Percentiles rank a stretch among this genome's conserved stretches.
Conservation (phyloP, 2,888 invertebrate genomes). For the Notodonta ziczac region DNA sequence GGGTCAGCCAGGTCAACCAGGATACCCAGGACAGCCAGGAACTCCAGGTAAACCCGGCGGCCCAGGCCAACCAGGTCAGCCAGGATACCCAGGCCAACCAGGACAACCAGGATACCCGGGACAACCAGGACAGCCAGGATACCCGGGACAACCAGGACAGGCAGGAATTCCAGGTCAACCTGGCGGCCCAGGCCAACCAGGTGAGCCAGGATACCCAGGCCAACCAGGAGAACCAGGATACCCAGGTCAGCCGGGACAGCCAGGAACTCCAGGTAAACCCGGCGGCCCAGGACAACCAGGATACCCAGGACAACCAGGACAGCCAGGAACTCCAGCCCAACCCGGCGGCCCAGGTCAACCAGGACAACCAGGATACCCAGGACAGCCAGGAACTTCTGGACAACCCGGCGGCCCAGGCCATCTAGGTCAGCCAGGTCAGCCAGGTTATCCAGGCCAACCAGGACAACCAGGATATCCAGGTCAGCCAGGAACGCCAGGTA, state of each 20-base stretch:
- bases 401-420: slow-evolving; percentile 16
- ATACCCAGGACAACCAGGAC: slow-evolving; percentile 16
- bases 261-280: slow-evolving; percentile 36
- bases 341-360: slow-evolving; percentile 51
- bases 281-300: slow-evolving; percentile 33
- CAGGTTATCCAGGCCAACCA: slow-evolving; percentile 40
- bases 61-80: slow-evolving; percentile 30
- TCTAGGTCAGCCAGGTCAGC: slow-evolving; percentile 9
- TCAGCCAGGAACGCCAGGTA: slow-evolving; percentile 33
- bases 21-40: slow-evolving; percentile 22
- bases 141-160: slow-evolving; percentile 31
- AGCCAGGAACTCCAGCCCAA: slow-evolving; percentile 35
- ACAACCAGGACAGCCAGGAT: slow-evolving; percentile 49
- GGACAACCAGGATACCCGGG: slow-evolving; percentile 43
- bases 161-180: slow-evolving; percentile 31
- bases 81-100: slow-evolving; percentile 32
- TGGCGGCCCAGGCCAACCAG: slow-evolving; percentile 7
- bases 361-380: slow-evolving; percentile 38
- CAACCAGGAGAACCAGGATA: slow-evolving; percentile 42
- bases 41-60: slow-evolving; percentile 41
- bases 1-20: slow-evolving; percentile 25
- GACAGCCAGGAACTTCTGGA: slow-evolving; percentile 30
- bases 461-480: slow-evolving; percentile 38
- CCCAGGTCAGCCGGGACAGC: slow-evolving; percentile 30
- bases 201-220: slow-evolving; percentile 22